Base-by-base conservation (phyloP, 2,797 vertebrate genomes). In the Microctenopoma stevenorrisi region DNA sequence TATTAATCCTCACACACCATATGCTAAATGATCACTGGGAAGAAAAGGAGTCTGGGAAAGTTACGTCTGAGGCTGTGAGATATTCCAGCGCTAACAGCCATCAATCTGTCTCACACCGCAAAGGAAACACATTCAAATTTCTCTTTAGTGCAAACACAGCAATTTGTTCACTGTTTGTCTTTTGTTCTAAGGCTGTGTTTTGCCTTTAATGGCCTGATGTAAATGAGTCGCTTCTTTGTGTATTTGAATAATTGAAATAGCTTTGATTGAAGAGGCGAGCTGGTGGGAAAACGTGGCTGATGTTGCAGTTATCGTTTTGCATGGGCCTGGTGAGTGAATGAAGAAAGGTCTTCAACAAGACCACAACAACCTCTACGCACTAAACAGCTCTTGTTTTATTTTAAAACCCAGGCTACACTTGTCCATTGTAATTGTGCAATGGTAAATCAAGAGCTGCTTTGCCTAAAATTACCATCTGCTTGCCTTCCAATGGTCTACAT, bases 91-190 rank as follows among this genome's bases (percentile, higher is more conserved):
- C 70, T 59, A 63, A 65, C 80, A 57, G 56, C 85, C 80, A 89
- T 90, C 82, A 84, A 87, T 89, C 83, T 81, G 82, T 40, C 63
- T 75, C 37, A 22, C 68, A 64, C 81, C 66, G 78, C 78, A 85
- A 91, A 89, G 84, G 62, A 86, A 87, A 88, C 75, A 79, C 63
- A 89, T 68, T 71, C 61, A 22, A 61, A 72, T 82, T 72, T 77
- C 47, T 64, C 79, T 88, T 82, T 88, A 78, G 76, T 84, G 74
- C 64, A 81, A 84, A 86, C 66, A 15, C 79, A 56, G 61, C 62
- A 73, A 86, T 90, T 89, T 88, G 76, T 83, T 81, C 58, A 10
- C 46, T 67, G 76, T 81, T 86, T 81, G 76, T 90, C 67, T 83
- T 66, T 60, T 67, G 68, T 90, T 81, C 75, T 26, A n/a, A 72